Conservation (phyloP, 2,888 invertebrate species). For the Rotaria macrura region DNA sequence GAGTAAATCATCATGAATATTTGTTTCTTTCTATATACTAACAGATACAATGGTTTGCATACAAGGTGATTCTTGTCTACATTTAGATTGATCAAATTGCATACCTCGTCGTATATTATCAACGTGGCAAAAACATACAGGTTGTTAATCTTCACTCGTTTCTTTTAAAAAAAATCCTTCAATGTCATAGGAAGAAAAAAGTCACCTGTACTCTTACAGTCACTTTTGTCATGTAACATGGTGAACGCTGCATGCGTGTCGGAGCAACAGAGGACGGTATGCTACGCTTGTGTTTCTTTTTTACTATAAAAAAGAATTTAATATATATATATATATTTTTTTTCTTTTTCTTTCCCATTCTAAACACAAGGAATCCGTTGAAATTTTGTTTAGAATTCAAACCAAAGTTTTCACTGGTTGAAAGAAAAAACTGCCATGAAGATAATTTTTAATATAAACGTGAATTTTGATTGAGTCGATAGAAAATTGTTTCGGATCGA, state of each 20-base stretch:
- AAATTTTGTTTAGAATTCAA: no score
- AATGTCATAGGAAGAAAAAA: neutral
- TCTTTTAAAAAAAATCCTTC: neutral
- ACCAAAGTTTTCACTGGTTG: no score
- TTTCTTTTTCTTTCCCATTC: neutral
- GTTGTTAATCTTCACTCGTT: no score
- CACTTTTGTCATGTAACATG: neutral
- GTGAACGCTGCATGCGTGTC: neutral
- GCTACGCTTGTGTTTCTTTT: neutral
- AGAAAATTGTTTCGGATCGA: no score
- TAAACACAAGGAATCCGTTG: no score
- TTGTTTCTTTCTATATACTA: neutral
- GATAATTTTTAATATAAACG: no score
- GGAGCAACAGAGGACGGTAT: neutral
- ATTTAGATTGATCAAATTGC: neutral
- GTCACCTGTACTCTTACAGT: neutral
- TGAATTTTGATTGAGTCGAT: no score
- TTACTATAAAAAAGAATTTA: neutral
- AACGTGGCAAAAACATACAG: neutral
- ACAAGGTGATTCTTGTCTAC: neutral
- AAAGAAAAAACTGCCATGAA: no score
- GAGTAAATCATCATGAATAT: neutral
- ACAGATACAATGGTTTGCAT: neutral
- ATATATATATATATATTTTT: neutral
- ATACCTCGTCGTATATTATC: neutral